These are phyloP conservation scores for Lytechinus pictus DNA, from an alignment of 35 echinoderm and acorn worm species.

Conservation along the genomic window DNA sequence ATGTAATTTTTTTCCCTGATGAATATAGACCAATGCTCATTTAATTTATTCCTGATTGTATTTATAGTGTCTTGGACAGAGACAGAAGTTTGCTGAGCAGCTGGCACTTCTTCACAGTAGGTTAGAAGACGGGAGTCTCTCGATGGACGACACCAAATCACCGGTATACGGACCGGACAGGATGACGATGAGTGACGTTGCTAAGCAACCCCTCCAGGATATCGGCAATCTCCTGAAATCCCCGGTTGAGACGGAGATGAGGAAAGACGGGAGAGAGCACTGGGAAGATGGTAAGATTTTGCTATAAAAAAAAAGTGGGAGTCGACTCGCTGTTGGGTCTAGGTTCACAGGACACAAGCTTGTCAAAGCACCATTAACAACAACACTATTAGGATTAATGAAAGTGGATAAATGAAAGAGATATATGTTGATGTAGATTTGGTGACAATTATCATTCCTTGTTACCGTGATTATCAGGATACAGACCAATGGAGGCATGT, in stretches of 20 bases:
- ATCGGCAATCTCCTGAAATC: neutral
- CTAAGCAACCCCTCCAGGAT: slow-evolving; percentile 53
- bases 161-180: neutral
- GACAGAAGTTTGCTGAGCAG: slow-evolving; percentile 72
- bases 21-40: too few species aligned
- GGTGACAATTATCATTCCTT: too few species aligned
- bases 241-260: slow-evolving; percentile 8
- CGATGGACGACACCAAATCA: neutral
- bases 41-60: too few species aligned
- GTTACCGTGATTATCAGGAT: too few species aligned
- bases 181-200: neutral
- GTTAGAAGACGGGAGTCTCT: slow-evolving; percentile 4
- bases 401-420: too few species aligned
- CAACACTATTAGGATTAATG: too few species aligned
- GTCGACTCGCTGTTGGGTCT: too few species aligned
- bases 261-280: neutral
- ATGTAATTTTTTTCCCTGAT: neutral
- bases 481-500: too few species aligned
- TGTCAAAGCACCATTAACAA: too few species aligned
- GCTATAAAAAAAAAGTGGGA: too few species aligned
- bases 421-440: too few species aligned
- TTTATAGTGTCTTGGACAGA: slow-evolving; percentile 81
- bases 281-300: slow-evolving; percentile 42
- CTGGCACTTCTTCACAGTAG: slow-evolving; percentile 65
- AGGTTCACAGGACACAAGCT: too few species aligned